phyloP scores from a whole-genome alignment of 2,113 vertebrate genomes.

The Acrocephalus kingi region DNA sequence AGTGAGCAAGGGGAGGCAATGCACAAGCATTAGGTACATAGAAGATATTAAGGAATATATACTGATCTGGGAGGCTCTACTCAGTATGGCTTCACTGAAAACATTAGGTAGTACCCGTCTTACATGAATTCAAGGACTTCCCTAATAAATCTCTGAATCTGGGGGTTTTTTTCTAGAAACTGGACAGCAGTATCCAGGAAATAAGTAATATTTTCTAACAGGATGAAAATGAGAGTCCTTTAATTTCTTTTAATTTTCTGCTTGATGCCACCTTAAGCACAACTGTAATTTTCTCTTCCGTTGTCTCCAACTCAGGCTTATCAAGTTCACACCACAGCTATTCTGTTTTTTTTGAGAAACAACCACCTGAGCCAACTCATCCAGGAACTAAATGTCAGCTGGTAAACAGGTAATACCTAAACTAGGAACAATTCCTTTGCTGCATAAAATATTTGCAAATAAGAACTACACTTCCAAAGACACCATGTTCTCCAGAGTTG shows the following conservation, averaged over 20 bases:
- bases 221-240: neutral
- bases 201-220: neutral
- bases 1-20: neutral
- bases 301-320: neutral
- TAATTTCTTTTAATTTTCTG: neutral
- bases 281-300: neutral
- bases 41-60: neutral
- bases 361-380: neutral
- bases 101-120: neutral
- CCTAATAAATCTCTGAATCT: neutral
- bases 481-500: neutral
- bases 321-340: neutral
- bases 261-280: neutral
- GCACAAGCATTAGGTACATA: neutral
- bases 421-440: neutral
- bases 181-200: neutral
- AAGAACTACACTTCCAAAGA: neutral
- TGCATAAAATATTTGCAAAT: neutral
- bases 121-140: neutral
- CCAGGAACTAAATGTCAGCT: neutral
- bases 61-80: neutral
- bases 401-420: neutral
- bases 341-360: neutral
- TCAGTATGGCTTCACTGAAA: neutral
- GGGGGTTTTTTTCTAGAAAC: neutral